Evolutionary conservation across 30 jellyfish, hydroid and myxozoan genomes (phyloP).

Genomic region (Pseudorhiza aurosa): DNA sequence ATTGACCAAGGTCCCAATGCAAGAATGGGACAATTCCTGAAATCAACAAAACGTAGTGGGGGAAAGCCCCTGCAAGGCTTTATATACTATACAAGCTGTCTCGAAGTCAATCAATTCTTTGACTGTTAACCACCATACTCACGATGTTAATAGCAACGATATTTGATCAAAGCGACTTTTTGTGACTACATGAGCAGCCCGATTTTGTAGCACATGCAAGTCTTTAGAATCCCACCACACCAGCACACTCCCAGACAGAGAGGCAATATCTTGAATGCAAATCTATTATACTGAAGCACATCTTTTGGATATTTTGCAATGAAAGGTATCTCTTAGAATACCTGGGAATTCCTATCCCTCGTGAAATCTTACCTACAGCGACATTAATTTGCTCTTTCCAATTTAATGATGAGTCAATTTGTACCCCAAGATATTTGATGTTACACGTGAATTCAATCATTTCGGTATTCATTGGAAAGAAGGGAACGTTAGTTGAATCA

Average conservation of each 20-base stretch:
- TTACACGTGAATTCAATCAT: neutral
- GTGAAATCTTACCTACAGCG: slow-evolving; percentile 11
- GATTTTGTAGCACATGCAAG: slow-evolving; percentile 1
- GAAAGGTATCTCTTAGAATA: slow-evolving; percentile 6
- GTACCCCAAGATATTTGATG: slow-evolving; percentile 12
- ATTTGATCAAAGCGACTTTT: neutral
- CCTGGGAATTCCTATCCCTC: slow-evolving; percentile 8
- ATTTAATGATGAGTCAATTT: slow-evolving; percentile 1
- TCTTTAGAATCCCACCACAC: slow-evolving; percentile 2
- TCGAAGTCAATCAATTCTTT: neutral
- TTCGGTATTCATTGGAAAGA: slow-evolving; percentile 2
- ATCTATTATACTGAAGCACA: neutral
- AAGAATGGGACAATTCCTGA: neutral
- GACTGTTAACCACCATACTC: neutral
- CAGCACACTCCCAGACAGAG: slow-evolving; percentile 31
- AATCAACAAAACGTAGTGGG: neutral
- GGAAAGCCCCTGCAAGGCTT: neutral
- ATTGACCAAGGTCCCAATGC: neutral
- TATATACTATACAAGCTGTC: neutral
- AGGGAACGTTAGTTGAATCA: neutral
- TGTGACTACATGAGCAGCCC: slow-evolving; percentile 16
- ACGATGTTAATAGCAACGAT: neutral
- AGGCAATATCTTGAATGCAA: slow-evolving; percentile 8
- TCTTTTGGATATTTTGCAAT: neutral
- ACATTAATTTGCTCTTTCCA: slow-evolving; percentile 24